Conservation (phyloP, 2,797 vertebrate genomes). For the Lagorchestes hirsutus region DNA sequence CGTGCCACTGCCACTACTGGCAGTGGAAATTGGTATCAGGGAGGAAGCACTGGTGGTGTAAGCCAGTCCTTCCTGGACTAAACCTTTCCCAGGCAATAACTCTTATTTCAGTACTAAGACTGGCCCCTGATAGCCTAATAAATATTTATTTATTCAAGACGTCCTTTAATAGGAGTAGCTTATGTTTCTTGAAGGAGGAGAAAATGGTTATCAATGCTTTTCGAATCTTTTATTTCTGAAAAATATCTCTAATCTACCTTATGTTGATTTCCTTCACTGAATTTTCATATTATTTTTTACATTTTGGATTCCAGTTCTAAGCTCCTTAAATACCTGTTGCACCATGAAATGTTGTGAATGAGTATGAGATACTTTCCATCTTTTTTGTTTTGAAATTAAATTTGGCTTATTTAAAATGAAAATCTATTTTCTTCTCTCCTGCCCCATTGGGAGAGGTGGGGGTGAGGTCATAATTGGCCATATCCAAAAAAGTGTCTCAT, state of each 20-base stretch:
- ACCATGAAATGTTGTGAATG: background rate
- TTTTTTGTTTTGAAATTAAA: background rate
- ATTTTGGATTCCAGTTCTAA: background rate
- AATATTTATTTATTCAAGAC: background rate
- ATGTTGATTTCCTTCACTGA: background rate
- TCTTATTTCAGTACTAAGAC: background rate
- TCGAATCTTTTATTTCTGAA: background rate
- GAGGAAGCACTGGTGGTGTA: background rate
- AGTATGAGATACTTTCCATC: background rate
- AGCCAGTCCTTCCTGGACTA: background rate
- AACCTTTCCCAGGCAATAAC: background rate
- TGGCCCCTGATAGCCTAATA: background rate
- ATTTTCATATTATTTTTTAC: background rate
- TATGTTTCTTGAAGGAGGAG: background rate
- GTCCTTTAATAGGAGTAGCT: background rate
- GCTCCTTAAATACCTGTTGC: background rate
- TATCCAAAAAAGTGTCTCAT: background rate
- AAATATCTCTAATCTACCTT: too few relatives aligned
- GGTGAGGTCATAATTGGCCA: background rate
- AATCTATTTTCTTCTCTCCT: background rate
- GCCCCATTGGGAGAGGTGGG: background rate
- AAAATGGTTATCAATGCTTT: background rate
- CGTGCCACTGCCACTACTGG: background rate
- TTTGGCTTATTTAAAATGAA: background rate
- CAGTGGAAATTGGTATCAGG: background rate